phyloP scores from a whole-genome alignment of 2,888 invertebrate genomes.

The Troides aeacus region DNA sequence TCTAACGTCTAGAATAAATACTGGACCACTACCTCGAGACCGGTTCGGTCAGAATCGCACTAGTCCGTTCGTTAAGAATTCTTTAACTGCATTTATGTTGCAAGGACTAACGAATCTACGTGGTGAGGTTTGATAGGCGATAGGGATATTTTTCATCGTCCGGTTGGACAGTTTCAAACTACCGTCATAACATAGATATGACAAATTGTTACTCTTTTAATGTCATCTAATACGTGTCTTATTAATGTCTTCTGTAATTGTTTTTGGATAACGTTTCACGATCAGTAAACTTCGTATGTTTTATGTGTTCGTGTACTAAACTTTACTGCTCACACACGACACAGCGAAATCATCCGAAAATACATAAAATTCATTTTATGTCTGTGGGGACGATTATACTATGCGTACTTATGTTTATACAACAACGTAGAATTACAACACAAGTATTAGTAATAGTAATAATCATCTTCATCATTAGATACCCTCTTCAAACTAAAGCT shows the following conservation, averaged over 20 bases:
- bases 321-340: neutral
- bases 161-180: too few relatives aligned
- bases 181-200: neutral
- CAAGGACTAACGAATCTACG: too few relatives aligned
- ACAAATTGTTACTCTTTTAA: neutral
- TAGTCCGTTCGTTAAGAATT: too few relatives aligned
- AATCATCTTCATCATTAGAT: too few relatives aligned
- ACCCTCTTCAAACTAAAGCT: too few relatives aligned
- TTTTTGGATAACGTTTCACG: neutral
- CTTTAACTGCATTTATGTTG: too few relatives aligned
- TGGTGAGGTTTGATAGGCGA: too few relatives aligned
- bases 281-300: neutral
- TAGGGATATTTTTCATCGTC: too few relatives aligned
- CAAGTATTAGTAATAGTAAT: neutral
- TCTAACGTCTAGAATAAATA: too few relatives aligned
- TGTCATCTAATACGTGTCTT: neutral
- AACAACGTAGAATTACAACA: too few relatives aligned
- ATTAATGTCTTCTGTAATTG: neutral
- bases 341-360: neutral
- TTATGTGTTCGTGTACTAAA: constrained; percentile 3
- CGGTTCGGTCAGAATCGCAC: too few relatives aligned
- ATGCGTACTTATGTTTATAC: neutral
- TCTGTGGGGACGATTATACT: neutral
- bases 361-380: neutral
- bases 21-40: too few relatives aligned